Percentiles rank a stretch among this genome's conserved stretches.
These are phyloP conservation scores for Jordanella pulchra DNA, from an alignment of 2,797 vertebrate species.

Conservation along the genomic window DNA sequence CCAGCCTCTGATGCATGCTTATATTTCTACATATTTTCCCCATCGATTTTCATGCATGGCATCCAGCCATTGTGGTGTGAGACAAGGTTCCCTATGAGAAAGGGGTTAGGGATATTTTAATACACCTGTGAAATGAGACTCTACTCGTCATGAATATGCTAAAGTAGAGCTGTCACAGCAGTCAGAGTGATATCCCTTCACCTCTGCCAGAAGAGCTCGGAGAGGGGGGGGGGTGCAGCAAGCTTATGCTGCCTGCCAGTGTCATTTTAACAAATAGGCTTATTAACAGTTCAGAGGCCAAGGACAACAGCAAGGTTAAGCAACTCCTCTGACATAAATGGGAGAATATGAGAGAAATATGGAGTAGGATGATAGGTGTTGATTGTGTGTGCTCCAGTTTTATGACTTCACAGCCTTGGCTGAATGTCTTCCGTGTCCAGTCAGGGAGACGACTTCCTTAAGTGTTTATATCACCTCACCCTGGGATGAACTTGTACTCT, in stretches of 20 bases:
- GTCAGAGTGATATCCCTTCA: conserved; percentile 88
- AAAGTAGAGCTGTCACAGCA: conserved; percentile 92
- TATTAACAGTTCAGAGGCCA: conserved; percentile 81
- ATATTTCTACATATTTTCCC: conserved; percentile 95
- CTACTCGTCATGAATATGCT: conserved; percentile 93
- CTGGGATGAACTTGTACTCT: conserved; percentile 73
- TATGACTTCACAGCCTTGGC: conserved; percentile 63
- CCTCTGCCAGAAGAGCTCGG: conserved; percentile 76
- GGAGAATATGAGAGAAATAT: conserved; percentile 68
- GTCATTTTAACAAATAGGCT: conserved; percentile 82
- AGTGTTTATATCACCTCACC: conserved; percentile 72
- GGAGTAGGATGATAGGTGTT: conserved; percentile 48
- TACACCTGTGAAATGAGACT: conserved; percentile 95
- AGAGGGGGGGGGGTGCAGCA: conserved; percentile 30
- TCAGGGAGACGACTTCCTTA: conserved; percentile 58
- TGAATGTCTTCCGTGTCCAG: conserved; percentile 64
- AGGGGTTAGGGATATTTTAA: conserved; percentile 94
- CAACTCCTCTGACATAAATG: conserved; percentile 61
- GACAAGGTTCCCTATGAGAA: conserved; percentile 85
- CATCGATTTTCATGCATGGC: conserved; percentile 92
- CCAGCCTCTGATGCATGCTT: conserved; percentile 97
- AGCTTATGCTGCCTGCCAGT: conserved; percentile 76
- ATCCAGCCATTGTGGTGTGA: conserved; percentile 86
- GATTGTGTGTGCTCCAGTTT: conserved; percentile 53
- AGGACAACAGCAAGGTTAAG: conserved; percentile 77